Percentiles rank a stretch among this genome's conserved stretches.
Evolutionary conservation across 2,113 vertebrate species (phyloP).

Genomic region (Herpailurus yagouaroundi): DNA sequence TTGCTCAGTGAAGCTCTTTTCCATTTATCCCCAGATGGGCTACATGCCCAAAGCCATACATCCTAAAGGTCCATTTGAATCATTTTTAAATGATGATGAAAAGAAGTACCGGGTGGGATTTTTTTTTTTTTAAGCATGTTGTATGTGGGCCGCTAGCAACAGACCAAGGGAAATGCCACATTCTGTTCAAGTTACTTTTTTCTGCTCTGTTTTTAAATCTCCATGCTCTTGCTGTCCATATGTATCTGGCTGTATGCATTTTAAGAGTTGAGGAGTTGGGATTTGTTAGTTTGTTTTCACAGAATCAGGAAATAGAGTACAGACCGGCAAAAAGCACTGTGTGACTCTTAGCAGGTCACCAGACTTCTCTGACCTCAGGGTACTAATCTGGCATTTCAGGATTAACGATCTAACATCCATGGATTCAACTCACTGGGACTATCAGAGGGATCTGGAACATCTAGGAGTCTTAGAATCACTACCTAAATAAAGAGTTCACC

Average conservation of each 20-base stretch:
- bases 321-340: neutral
- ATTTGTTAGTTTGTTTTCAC: slow-evolving; percentile 27
- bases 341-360: neutral
- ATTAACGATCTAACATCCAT: neutral
- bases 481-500: neutral
- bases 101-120: slow-evolving; percentile 62
- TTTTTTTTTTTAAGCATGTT: slow-evolving; percentile 80
- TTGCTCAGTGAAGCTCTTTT: neutral
- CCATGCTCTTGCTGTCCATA: slow-evolving; percentile 70
- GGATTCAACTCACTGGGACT: neutral
- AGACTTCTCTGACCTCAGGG: neutral
- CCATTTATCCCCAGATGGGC: slow-evolving; percentile 13
- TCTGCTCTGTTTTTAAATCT: slow-evolving; percentile 75
- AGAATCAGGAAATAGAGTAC: neutral
- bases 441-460: neutral
- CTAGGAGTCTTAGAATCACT: neutral
- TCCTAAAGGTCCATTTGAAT: slow-evolving; percentile 81
- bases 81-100: slow-evolving; percentile 74
- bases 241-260: slow-evolving; percentile 54
- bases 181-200: slow-evolving; percentile 80
- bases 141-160: slow-evolving; percentile 80
- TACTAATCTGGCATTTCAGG: neutral
- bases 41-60: neutral
- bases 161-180: slow-evolving; percentile 80
- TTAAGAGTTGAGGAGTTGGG: slow-evolving; percentile 21